Base-by-base conservation (phyloP, 2,797 vertebrate genomes). In the Platyrinchus mystaceus region DNA sequence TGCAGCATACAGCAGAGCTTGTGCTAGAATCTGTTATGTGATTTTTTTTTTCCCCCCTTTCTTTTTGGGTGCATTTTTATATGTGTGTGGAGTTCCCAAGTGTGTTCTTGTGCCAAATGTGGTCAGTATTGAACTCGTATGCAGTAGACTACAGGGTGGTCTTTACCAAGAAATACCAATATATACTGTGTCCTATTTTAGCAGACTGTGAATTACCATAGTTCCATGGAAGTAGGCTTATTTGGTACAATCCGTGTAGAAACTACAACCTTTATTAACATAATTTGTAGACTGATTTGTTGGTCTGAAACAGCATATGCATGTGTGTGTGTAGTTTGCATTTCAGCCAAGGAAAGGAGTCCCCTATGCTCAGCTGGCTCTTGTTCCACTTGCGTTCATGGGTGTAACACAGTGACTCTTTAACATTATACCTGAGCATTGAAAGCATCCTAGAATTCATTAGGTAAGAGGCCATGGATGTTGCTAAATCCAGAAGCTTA, bases 321-420 rank as follows among this genome's bases (percentile, higher is more conserved):
- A 1, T 52, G 36, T 21, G 2, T 36, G 30, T 10, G 14, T 49
- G 14, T 37, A 58, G 11, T 49, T 62, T 34, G n/a, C 30, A 4
- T 75, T 89, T 55, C 46, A 52, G 39, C 56, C 16, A 14, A 62
- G 32, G n/a, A 36, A 60, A 53, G 28, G 75, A 73, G 37, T 32
- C 15, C n/a, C 37, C 15, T 67, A 6, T 36, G 0, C 44, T 53
- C 41, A 46, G 24, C 19, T 71, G 70, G 20, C 44, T 82, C 16
- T 8, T 50, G 21, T 59, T 66, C 16, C 7, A 1, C 53, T 60
- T 71, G 15, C 58, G 22, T 52, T 75, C 0, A 0, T 43, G 30
- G 18, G 37, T 81, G 0, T 46, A 64, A 58, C 7, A n/a, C n/a
- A 49, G 59, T 0, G 0, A 3, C 39, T 82, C 22, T 56, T 60